Evolutionary conservation across 2,797 vertebrate genomes (phyloP).

Genomic region (Squalus acanthias): DNA sequence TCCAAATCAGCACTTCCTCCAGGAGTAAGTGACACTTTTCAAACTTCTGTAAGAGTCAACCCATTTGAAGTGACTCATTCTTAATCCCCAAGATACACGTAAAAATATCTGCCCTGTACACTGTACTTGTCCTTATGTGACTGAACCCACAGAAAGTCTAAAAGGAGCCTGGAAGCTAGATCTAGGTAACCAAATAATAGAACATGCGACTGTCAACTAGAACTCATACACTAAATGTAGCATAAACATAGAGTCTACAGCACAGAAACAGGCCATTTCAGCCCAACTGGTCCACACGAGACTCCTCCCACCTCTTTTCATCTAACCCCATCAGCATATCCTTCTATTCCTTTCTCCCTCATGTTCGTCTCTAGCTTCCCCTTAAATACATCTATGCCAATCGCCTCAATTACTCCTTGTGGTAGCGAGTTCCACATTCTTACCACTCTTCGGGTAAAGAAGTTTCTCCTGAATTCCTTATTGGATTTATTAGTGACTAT

Average conservation of each 20-base stretch:
- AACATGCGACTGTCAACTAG: too few relatives aligned
- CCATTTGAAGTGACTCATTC: too few relatives aligned
- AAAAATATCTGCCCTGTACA: too few relatives aligned
- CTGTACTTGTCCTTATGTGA: too few relatives aligned
- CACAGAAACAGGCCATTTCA: neutral
- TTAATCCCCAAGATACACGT: too few relatives aligned
- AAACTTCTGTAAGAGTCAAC: too few relatives aligned
- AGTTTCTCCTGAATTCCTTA: neutral
- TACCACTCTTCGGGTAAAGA: neutral
- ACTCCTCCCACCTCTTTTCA: neutral
- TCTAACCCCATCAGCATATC: neutral
- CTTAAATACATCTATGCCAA: neutral
- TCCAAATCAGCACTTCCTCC: too few relatives aligned
- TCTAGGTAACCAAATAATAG: too few relatives aligned
- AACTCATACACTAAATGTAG: too few relatives aligned
- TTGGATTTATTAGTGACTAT: neutral
- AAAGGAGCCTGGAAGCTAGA: too few relatives aligned
- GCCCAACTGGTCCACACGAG: neutral
- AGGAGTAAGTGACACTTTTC: too few relatives aligned
- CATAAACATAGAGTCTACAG: neutral
- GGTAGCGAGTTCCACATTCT: neutral
- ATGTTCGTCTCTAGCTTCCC: neutral
- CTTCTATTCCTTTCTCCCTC: neutral
- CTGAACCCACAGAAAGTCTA: too few relatives aligned
- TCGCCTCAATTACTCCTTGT: neutral